phyloP scores from a whole-genome alignment of 2,888 invertebrate species.

The Ptilodon capucinus region DNA sequence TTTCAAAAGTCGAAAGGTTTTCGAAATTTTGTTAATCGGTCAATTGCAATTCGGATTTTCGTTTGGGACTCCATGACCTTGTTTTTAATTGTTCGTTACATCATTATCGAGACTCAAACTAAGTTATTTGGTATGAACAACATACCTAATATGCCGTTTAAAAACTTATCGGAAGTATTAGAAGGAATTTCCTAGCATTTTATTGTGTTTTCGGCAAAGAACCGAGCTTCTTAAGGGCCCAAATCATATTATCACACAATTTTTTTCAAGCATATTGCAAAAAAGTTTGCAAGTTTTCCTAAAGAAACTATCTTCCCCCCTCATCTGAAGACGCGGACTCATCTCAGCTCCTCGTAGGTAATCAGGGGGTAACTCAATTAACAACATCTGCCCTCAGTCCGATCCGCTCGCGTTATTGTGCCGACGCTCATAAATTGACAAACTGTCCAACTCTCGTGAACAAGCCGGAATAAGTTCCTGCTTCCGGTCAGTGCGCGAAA shows the following conservation, averaged over 20 bases:
- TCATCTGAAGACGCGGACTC: neutral
- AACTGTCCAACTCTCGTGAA: slow-evolving; percentile 79
- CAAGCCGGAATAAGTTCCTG: slow-evolving; percentile 76
- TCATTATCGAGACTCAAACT: too few relatives aligned
- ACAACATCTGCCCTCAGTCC: slow-evolving; percentile 62
- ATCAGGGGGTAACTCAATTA: slow-evolving; percentile 62
- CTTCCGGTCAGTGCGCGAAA: slow-evolving; percentile 78
- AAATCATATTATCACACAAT: neutral
- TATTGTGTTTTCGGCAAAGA: too few relatives aligned
- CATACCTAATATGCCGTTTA: too few relatives aligned
- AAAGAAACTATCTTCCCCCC: neutral
- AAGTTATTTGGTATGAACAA: too few relatives aligned
- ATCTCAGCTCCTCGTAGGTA: slow-evolving; percentile 8
- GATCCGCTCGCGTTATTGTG: slow-evolving; percentile 58
- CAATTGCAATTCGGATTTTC: too few relatives aligned
- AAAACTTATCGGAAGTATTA: too few relatives aligned
- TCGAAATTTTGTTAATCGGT: too few relatives aligned
- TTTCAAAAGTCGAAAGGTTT: too few relatives aligned
- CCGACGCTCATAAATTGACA: slow-evolving; percentile 77
- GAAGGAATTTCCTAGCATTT: too few relatives aligned
- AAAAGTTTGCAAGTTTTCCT: neutral
- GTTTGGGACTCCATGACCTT: too few relatives aligned
- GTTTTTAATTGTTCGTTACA: too few relatives aligned
- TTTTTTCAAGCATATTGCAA: neutral
- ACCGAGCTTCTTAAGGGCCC: too few relatives aligned